phyloP scores from a whole-genome alignment of 2,113 vertebrate species.

The Gasterosteus aculeatus region DNA sequence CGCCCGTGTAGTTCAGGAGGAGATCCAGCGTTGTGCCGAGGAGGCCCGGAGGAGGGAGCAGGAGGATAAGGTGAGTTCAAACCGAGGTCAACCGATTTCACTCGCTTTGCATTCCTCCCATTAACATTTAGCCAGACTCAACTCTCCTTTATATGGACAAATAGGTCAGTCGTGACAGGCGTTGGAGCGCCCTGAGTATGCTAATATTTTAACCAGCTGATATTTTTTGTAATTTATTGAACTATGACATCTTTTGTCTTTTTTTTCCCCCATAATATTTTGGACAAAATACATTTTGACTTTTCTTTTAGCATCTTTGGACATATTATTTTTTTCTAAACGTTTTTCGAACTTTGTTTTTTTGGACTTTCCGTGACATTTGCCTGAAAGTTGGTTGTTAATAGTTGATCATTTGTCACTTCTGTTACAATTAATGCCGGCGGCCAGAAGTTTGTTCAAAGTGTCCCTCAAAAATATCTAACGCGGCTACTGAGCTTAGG shows the following conservation, averaged over 20 bases:
- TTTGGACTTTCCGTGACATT: neutral
- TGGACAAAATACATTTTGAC: neutral
- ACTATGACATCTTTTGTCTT: too few relatives aligned
- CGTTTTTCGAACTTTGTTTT: too few relatives aligned
- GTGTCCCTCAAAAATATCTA: neutral
- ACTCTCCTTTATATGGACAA: neutral
- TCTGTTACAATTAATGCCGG: neutral
- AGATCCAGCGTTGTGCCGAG: conserved; percentile 73
- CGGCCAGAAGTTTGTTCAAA: neutral
- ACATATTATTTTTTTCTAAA: too few relatives aligned
- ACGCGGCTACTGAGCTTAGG: neutral
- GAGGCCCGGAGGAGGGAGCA: conserved; percentile 73
- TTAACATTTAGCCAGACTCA: neutral
- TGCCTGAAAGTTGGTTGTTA: neutral
- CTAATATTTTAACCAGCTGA: too few relatives aligned
- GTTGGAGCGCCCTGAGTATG: too few relatives aligned
- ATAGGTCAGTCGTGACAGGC: neutral
- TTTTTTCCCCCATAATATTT: too few relatives aligned
- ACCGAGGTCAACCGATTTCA: neutral
- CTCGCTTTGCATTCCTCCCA: neutral
- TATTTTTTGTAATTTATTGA: too few relatives aligned
- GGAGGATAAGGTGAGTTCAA: conserved; percentile 75
- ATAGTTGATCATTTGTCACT: neutral
- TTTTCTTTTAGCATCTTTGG: too few relatives aligned
- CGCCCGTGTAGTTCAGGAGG: conserved; percentile 76